phyloP scores from a whole-genome alignment of 1,140 invertebrate species.

The Drosophila asahinai region DNA sequence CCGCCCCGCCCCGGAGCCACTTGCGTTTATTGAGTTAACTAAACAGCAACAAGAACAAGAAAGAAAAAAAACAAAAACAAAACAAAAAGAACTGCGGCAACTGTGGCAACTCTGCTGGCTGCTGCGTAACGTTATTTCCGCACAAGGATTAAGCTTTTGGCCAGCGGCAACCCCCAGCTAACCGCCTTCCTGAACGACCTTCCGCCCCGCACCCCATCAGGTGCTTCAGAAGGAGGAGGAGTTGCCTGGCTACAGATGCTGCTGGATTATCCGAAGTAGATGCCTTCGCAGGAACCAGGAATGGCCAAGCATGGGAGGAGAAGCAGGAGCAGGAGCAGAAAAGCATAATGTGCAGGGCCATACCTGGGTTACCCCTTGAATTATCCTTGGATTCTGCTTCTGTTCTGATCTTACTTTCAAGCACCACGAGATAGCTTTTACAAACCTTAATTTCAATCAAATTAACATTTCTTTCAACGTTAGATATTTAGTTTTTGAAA shows the following conservation, averaged over 20 bases:
- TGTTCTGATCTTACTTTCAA: too few relatives aligned
- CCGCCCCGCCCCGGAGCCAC: constrained; percentile 30
- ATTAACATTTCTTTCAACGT: too few relatives aligned
- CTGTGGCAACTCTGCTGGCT: constrained; percentile 34
- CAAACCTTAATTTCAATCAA: too few relatives aligned
- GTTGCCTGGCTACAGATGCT: constrained; percentile 29
- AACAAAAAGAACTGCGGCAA: constrained; percentile 34
- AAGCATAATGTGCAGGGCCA: too few relatives aligned
- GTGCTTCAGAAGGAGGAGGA: constrained; percentile 14
- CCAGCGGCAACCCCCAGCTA: constrained; percentile 44
- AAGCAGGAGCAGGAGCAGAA: neutral
- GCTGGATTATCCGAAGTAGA: constrained; percentile 22
- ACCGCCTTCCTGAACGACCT: constrained; percentile 11
- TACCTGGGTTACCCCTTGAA: too few relatives aligned
- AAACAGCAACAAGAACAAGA: constrained; percentile 63
- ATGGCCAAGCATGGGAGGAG: neutral
- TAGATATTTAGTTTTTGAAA: too few relatives aligned
- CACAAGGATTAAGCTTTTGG: constrained; percentile 76
- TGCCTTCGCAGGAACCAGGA: constrained; percentile 2
- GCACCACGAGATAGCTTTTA: too few relatives aligned
- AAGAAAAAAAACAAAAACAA: constrained; percentile 20
- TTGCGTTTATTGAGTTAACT: constrained; percentile 82
- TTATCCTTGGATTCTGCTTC: too few relatives aligned
- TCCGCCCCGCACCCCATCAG: constrained; percentile 6
- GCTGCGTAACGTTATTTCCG: constrained; percentile 73